Conservation (phyloP, 23 tunicate genomes). For the Styela clava region DNA sequence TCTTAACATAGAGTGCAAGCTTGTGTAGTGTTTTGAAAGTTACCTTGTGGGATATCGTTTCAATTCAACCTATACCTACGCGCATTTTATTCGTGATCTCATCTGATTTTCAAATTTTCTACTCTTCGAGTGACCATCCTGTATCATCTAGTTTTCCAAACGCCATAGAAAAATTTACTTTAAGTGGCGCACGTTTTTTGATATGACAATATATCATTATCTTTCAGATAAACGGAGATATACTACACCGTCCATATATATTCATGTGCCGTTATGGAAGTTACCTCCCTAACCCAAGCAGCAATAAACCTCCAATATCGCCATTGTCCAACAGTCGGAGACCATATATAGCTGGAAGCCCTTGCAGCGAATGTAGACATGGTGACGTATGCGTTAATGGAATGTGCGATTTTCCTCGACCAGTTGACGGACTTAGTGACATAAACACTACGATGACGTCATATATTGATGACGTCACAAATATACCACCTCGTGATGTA, state of each 20-base stretch:
- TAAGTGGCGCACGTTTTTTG: too few relatives aligned
- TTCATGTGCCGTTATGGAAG: constrained; percentile 1
- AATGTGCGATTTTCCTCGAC: not conserved
- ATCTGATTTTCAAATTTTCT: too few relatives aligned
- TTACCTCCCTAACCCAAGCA: not conserved
- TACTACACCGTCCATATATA: not conserved
- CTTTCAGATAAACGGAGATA: not conserved
- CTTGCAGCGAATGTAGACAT: not conserved
- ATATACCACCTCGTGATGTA: too few relatives aligned
- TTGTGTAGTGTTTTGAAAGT: too few relatives aligned
- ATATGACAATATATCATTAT: too few relatives aligned
- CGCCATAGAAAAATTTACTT: too few relatives aligned
- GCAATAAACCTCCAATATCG: not conserved
- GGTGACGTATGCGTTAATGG: not conserved
- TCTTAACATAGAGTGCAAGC: too few relatives aligned
- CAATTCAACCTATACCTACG: too few relatives aligned
- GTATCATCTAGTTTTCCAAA: too few relatives aligned
- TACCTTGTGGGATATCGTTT: too few relatives aligned
- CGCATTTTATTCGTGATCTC: too few relatives aligned
- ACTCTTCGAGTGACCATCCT: too few relatives aligned
- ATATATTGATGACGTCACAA: not conserved
- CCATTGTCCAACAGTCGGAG: not conserved
- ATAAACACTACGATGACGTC: not conserved
- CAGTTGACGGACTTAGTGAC: not conserved
- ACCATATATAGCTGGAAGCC: not conserved